Percentiles rank a stretch among this genome's conserved stretches.
Conservation (phyloP, 2,797 vertebrate species). For the Syngnathus acus region DNA sequence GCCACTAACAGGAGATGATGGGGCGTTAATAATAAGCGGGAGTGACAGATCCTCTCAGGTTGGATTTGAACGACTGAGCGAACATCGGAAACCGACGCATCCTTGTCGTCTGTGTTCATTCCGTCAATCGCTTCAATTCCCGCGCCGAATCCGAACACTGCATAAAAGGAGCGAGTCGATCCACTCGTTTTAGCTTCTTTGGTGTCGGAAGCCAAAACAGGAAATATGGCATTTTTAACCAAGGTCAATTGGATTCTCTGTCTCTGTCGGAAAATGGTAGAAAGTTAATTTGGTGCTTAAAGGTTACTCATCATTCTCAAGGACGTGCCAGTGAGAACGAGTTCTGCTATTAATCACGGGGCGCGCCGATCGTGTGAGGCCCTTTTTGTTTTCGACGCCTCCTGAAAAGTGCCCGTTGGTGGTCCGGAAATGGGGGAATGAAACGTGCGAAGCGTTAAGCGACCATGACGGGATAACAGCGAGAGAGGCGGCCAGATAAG, state of each 20-base stretch:
- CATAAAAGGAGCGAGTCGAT: neutral
- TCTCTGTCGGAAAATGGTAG: neutral
- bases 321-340: neutral
- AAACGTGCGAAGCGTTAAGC: neutral
- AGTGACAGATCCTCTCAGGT: slow-evolving; percentile 38
- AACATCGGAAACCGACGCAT: slow-evolving; percentile 2
- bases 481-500: slow-evolving; percentile 1
- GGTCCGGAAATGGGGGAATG: neutral
- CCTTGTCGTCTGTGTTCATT: neutral
- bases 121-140: slow-evolving; percentile 12
- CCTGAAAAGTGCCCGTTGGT: neutral
- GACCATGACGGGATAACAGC: neutral
- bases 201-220: neutral
- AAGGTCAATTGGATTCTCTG: neutral
- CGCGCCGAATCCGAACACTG: neutral
- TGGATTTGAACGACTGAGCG: slow-evolving; percentile 35
- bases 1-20: slow-evolving; percentile 55
- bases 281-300: slow-evolving; percentile 4
- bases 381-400: neutral
- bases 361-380: neutral
- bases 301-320: neutral
- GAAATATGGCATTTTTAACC: neutral
- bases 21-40: slow-evolving; percentile 45
- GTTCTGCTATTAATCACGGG: neutral
- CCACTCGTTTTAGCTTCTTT: neutral